These are phyloP conservation scores for Microtus richardsoni DNA, from an alignment of 2,113 vertebrate genomes.

Conservation along the genomic window DNA sequence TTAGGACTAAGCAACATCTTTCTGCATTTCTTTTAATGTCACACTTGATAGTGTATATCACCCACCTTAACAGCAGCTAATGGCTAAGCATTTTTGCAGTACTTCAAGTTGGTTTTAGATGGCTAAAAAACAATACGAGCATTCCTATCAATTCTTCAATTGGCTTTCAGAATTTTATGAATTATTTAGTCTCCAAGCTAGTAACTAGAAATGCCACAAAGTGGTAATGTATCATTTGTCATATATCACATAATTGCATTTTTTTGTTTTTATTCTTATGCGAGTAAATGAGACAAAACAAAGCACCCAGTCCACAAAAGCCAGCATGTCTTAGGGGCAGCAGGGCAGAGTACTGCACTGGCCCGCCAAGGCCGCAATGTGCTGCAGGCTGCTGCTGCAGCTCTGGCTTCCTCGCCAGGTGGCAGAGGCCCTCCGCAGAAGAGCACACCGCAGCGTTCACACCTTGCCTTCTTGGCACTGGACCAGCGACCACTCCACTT, in stretches of 20 bases:
- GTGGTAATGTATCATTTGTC: background rate
- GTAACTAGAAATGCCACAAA: conserved; percentile 35
- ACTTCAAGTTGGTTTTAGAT: background rate
- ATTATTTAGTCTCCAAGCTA: conserved; percentile 7
- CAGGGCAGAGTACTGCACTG: background rate
- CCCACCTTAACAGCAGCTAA: background rate
- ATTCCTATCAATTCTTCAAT: background rate
- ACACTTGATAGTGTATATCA: background rate
- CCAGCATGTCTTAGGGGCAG: conserved; percentile 1
- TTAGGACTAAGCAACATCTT: background rate
- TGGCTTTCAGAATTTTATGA: conserved; percentile 23
- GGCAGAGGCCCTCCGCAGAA: background rate
- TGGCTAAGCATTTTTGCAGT: conserved; percentile 40
- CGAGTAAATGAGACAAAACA: background rate
- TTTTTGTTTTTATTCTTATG: background rate
- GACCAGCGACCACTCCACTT: background rate
- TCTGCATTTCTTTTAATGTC: conserved; percentile 3
- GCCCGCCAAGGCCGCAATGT: conserved; percentile 12
- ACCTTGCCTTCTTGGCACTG: conserved; percentile 22
- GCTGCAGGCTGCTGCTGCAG: conserved; percentile 55
- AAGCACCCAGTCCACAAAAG: background rate
- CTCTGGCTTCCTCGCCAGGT: background rate
- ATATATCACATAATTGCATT: background rate
- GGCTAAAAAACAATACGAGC: conserved; percentile 20
- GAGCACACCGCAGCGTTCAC: conserved; percentile 35